These are phyloP conservation scores for Drosophila fungiperda DNA, from an alignment of 2,888 invertebrate species.

Conservation along the genomic window DNA sequence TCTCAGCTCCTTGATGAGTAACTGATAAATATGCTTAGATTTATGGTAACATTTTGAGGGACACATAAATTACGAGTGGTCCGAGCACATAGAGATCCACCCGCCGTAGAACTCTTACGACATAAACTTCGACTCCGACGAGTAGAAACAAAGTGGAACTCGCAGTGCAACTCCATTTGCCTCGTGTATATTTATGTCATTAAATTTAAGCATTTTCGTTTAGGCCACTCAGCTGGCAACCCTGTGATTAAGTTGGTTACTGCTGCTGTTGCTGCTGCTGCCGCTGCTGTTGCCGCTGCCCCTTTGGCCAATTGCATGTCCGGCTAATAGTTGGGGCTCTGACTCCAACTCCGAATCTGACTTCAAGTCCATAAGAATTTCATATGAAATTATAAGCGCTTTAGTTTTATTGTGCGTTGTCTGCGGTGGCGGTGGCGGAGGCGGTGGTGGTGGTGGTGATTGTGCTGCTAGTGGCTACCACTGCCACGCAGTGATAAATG, in stretches of 20 bases:
- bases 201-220: conserved; percentile 85
- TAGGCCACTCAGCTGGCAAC: conserved; percentile 81
- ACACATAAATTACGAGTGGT: conserved; percentile 43
- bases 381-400: conserved; percentile 83
- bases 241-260: conserved; percentile 79
- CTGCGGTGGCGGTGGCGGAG: conserved; percentile 54
- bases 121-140: conserved; percentile 20
- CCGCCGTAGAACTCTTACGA: conserved; percentile 48
- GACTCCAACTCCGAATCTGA: conserved; percentile 37
- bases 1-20: conserved; percentile 13
- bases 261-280: conserved; percentile 40
- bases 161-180: conserved; percentile 51
- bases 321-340: conserved; percentile 70
- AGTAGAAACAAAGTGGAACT: conserved; percentile 17
- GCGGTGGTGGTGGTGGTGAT: conserved; percentile 35
- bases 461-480: conserved; percentile 29
- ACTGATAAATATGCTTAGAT: conserved; percentile 63
- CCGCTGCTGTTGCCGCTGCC: conserved; percentile 32
- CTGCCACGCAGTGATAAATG: conserved; percentile 83
- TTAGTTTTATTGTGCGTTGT: conserved; percentile 82
- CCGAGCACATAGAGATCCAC: conserved; percentile 45
- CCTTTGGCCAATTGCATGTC: conserved; percentile 71
- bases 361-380: conserved; percentile 65
- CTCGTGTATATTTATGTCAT: conserved; percentile 83
- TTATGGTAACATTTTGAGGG: conserved; percentile 46